phyloP scores from a whole-genome alignment of 1,140 invertebrate species.

The Steinernema feltiae region DNA sequence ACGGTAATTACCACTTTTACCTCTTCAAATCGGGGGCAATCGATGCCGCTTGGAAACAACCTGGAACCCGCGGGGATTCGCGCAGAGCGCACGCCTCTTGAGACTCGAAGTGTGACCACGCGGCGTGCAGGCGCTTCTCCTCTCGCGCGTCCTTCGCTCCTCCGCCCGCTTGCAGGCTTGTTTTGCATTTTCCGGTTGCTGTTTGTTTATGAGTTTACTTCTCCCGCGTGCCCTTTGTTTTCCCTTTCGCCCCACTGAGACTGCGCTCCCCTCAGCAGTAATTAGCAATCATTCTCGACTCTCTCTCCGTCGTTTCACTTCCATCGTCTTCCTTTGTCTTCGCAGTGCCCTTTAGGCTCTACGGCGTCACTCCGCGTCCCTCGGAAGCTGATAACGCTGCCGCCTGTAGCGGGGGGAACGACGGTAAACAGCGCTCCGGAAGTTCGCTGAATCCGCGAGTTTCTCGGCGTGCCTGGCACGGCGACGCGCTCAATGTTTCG shows the following conservation, averaged over 20 bases:
- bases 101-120: background rate
- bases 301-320: background rate
- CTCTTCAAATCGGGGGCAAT: no score
- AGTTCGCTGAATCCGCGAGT: background rate
- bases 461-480: background rate
- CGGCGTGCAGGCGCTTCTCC: background rate
- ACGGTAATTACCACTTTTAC: background rate
- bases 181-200: conserved; percentile 15
- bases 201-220: conserved; percentile 1
- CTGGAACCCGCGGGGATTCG: background rate
- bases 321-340: background rate
- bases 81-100: background rate
- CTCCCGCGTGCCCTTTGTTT: background rate
- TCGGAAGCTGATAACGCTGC: background rate
- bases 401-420: background rate
- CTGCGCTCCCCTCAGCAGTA: background rate
- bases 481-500: background rate
- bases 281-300: conserved; percentile 8
- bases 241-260: background rate
- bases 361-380: background rate
- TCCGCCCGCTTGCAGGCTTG: background rate
- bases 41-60: background rate
- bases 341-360: background rate
- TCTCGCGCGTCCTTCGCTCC: background rate
- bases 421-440: background rate